Base-by-base conservation (phyloP, 2,113 vertebrate genomes). In the Psettodes erumei region DNA sequence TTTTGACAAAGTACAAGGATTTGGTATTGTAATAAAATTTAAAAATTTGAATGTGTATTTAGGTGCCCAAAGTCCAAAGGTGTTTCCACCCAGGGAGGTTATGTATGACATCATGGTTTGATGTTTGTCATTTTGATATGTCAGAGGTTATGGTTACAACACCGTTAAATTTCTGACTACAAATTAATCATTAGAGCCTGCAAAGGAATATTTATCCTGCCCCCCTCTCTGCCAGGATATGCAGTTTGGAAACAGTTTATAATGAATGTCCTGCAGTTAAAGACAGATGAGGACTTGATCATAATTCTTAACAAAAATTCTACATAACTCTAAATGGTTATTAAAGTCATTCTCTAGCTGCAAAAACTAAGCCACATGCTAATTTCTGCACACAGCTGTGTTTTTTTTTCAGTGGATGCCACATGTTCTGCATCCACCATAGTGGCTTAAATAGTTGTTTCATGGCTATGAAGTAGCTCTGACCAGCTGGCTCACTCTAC, bases 401-500 rank as follows among this genome's bases (percentile, higher is more conserved):
- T 55, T 47, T 56, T 47, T 30, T 76, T 81, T 83, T 30, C 28
- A 59, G 35, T 65, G 13, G 21, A 19, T 60, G 45, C 76, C 71
- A 83, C 62, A 78, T 84, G 69, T 73, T 89, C 86, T 75, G 71
- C 43, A 73, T 82, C 43, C 32, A 71, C 40, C 40, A 50, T 58
- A 53, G 78, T 60, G 47, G 59, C 72, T 78, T 86, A 35, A 83
- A 81, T 42, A 15, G n/a, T n/a, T 15, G 2, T 55, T 88, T 83
- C 53, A 78, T 71, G 70, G 50, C 51, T 7, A 27, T 56, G 40
- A 66, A 62, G 74, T 42, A 35, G 54, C 70, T 55, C 61, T 68
- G 56, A 67, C 43, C 88, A 91, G 82, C 85, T 91, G 83, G 60
- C 58, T 61, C 37, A 21, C 65, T 59, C 71, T 81, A 71, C 32